These are phyloP conservation scores for Platysteira castanea DNA, from an alignment of 2,113 vertebrate genomes.

Conservation along the genomic window DNA sequence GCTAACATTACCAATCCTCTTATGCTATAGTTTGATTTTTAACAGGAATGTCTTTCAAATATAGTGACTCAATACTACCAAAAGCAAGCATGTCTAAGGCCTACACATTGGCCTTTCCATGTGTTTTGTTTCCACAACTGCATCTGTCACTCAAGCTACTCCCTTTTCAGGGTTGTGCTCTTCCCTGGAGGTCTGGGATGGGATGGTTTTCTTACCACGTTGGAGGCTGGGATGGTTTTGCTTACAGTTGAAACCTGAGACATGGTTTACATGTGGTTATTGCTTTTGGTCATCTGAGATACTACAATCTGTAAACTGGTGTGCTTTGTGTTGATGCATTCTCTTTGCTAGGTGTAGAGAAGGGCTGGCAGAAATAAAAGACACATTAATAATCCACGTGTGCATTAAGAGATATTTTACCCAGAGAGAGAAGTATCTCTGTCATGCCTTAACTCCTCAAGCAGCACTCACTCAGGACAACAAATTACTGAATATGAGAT, in stretches of 20 bases:
- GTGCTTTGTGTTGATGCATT: background rate
- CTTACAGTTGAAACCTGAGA: background rate
- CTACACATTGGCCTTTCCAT: background rate
- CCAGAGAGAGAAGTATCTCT: background rate
- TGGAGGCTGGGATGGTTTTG: background rate
- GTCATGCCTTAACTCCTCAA: background rate
- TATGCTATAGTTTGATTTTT: background rate
- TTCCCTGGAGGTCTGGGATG: background rate
- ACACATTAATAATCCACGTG: background rate
- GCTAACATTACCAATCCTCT: background rate
- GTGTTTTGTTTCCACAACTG: background rate
- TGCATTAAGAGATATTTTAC: background rate
- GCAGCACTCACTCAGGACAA: background rate
- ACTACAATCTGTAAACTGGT: background rate
- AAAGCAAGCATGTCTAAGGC: background rate
- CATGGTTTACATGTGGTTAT: background rate
- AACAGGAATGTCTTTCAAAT: background rate
- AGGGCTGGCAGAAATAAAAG: background rate
- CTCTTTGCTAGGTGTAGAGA: background rate
- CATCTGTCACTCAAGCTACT: background rate
- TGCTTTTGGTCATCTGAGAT: background rate
- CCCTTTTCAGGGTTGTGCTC: background rate
- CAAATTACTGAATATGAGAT: background rate
- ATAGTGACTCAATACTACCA: background rate
- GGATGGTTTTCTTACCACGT: background rate